Conservation (phyloP, 92 coral and sea anemone species). For the Epizoanthus scotinus region DNA sequence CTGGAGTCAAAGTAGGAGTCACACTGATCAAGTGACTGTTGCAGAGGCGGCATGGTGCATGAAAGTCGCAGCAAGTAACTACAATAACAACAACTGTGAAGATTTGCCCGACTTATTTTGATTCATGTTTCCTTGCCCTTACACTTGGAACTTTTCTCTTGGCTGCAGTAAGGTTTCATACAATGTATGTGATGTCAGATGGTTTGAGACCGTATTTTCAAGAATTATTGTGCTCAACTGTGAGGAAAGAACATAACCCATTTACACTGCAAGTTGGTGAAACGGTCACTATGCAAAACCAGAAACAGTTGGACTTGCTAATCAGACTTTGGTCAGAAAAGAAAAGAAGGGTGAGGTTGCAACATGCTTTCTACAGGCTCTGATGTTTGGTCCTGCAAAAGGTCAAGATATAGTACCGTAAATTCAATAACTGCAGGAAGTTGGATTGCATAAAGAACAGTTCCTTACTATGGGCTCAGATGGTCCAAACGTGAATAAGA, state of each 20-base stretch:
- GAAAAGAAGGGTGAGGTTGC: constrained; percentile 36
- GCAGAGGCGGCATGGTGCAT: constrained; percentile 50
- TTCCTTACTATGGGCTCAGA: constrained; percentile 36
- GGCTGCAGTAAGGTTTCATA: constrained; percentile 28
- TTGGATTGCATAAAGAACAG: constrained; percentile 22
- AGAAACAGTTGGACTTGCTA: constrained; percentile 39
- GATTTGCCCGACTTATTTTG: constrained; percentile 38
- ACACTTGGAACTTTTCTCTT: constrained; percentile 43
- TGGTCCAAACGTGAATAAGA: constrained; percentile 35
- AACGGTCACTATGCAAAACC: constrained; percentile 32
- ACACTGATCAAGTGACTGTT: constrained; percentile 48
- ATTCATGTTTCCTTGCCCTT: constrained; percentile 43
- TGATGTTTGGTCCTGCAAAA: constrained; percentile 42
- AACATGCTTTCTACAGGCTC: constrained; percentile 37
- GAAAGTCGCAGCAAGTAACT: constrained; percentile 47
- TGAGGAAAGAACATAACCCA: constrained; percentile 38
- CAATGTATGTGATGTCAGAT: constrained; percentile 44
- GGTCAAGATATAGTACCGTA: constrained; percentile 18
- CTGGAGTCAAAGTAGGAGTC: constrained; percentile 47
- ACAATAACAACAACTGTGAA: constrained; percentile 41
- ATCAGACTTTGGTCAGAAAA: constrained; percentile 8
- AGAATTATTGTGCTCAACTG: constrained; percentile 34
- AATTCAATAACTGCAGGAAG: constrained; percentile 33
- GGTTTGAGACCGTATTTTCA: constrained; percentile 27
- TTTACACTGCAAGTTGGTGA: constrained; percentile 35